Base-by-base conservation (phyloP, 2,888 invertebrate genomes). In the Folsomia candida region DNA sequence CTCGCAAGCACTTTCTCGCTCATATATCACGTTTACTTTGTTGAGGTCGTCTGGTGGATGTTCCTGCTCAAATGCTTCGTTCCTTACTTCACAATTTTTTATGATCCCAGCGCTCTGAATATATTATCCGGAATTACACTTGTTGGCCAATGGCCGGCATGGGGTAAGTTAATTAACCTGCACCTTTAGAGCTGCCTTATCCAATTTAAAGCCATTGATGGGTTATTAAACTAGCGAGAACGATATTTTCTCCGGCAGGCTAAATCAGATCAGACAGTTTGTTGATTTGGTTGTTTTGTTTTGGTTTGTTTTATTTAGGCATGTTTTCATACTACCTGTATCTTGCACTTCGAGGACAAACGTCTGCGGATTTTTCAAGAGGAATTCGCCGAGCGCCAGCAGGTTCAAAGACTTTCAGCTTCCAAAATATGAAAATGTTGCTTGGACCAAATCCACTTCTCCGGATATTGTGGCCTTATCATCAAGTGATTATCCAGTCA, bases 401-500 rank as follows among this genome's bases (percentile, higher is more conserved):
- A 60, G 58, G 37, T 27, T 2, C 27, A 2, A 22, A 66, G 3
- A 58, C 47, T 18, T 61, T 73, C 57, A 71, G 74, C 22, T 75
- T 67, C 58, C 47, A 67, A 18, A 77, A 76, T 58, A 61, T 78
- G 47, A 11, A 62, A 22, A 59, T 59, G 1, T 77, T 78, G 63
- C 51, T 79, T 11, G 79, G 79, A 64, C 67, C 72, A 25, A 69
- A 74, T 27, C 77, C 77, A 6, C 9, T 78, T 3, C 20, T 71
- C 1, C 61, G 75, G 61, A 76, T 79, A 29, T 6, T 79, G 9
- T 78, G 77, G 77, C 79, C 79, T 2, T 79, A 76, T 69, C 74
- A 75, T 58, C 4, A 51, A n/a, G 57, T 72, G 2, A 28, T 37
- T 37, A 9, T 4, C 37, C 4, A 37, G 37, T 37, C 37, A 37